Evolutionary conservation across 2,888 invertebrate genomes (phyloP), one percentile per base, ranked within the genome.

Genomic region (Quadroppia sp.): DNA sequence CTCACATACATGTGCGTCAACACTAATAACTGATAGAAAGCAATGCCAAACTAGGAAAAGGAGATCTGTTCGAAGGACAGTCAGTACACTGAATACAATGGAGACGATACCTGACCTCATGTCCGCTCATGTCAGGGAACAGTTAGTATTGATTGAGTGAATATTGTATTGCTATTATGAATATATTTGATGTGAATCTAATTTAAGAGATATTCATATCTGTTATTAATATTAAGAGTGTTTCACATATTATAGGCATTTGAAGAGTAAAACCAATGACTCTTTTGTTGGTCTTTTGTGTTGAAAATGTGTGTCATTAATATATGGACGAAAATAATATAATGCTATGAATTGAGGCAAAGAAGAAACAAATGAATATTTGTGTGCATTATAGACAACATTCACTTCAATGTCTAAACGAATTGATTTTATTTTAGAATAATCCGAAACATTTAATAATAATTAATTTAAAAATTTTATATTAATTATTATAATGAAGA

Each of bases 141-240:
- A 28, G 59, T 25, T 15, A n/a, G 32, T 15, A 20, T 40, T 20
- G 36, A 64, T 36, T 64, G 13, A n/a, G 23, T 15, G 15, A 32
- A 30, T 4, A 30, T 9, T 20, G 53, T 11, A 23, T 15, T n/a
- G n/a, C n/a, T n/a, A n/a, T n/a, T n/a, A 4, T 13, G 7, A 15
- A 28, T 2, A 7, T 25, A 25, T 59, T 4, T 53, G 6, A 61
- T 64, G n/a, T 20, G 42, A 42, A 23, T 45, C 28, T 28, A 40
- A 69, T 69, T 69, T 9, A 69, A 69, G 17, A 45, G 40, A 69
- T 69, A 42, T n/a, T 69, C 69, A 69, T 69, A 42, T n/a, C 69
- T 45, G n/a, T n/a, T n/a, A n/a, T n/a, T n/a, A 2, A 45, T 42
- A 36, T 36, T 32, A 25, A 42, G 17, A 36, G 28, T 69, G n/a